These are phyloP conservation scores for Pipistrellus kuhlii DNA, from an alignment of 2,797 vertebrate species.

Conservation along the genomic window DNA sequence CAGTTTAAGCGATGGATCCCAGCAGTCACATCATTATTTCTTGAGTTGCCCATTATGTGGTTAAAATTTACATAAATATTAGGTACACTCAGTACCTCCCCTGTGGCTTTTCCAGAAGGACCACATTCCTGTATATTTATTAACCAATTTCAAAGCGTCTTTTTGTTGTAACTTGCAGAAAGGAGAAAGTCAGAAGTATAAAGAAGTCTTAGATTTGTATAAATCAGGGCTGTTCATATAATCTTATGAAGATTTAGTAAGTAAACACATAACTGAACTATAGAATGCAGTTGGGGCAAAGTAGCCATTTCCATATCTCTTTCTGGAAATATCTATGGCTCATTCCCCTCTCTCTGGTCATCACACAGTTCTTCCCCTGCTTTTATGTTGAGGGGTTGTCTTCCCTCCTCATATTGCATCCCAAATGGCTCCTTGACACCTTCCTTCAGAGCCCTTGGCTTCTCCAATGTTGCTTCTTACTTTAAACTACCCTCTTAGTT, in stretches of 20 bases:
- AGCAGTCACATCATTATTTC: constrained; percentile 65
- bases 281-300: not conserved
- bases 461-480: not conserved
- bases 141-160: constrained; percentile 65
- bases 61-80: constrained; percentile 76
- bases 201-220: constrained; percentile 62
- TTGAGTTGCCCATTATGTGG: constrained; percentile 69
- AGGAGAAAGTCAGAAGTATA: constrained; percentile 62
- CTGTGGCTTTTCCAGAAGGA: constrained; percentile 75
- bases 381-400: constrained; percentile 36
- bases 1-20: constrained; percentile 58
- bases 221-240: constrained; percentile 49
- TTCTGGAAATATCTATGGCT: not conserved
- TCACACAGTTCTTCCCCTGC: not conserved
- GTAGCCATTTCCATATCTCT: not conserved
- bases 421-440: not conserved
- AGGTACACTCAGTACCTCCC: constrained; percentile 55
- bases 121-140: constrained; percentile 78
- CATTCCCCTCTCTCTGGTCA: not conserved
- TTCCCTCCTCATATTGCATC: not conserved
- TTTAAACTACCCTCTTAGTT: not conserved
- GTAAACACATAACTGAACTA: not conserved
- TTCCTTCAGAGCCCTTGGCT: not conserved
- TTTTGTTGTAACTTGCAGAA: constrained; percentile 69
- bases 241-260: constrained; percentile 37